Evolutionary conservation across 2,888 invertebrate genomes (phyloP).

Genomic region (Galerucella pusilla): DNA sequence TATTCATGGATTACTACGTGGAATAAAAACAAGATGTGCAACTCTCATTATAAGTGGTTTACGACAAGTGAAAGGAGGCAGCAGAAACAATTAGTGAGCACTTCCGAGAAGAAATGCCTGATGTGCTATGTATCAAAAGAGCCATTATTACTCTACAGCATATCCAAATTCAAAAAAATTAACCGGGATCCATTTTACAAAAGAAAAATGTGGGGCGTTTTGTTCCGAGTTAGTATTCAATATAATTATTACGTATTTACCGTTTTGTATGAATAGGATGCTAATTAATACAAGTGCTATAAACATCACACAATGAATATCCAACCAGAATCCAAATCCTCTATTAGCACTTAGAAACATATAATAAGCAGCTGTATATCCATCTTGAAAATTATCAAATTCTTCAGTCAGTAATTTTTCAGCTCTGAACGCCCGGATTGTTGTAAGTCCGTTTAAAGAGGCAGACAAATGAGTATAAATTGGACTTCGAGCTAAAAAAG

Average conservation of each 20-base stretch:
- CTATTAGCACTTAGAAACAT: slow-evolving; percentile 72
- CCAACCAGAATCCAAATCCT: slow-evolving; percentile 78
- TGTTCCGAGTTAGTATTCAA: too few relatives aligned
- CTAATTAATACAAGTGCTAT: slow-evolving; percentile 73
- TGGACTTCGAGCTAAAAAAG: slow-evolving; percentile 76
- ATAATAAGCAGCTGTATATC: slow-evolving; percentile 80
- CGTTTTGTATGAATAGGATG: slow-evolving; percentile 72
- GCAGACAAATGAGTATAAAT: slow-evolving; percentile 81
- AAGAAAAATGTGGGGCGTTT: too few relatives aligned
- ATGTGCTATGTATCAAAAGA: too few relatives aligned
- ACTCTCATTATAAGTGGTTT: too few relatives aligned
- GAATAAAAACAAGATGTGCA: too few relatives aligned
- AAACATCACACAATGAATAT: slow-evolving; percentile 74
- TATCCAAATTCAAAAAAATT: too few relatives aligned
- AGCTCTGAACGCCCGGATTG: slow-evolving; percentile 78
- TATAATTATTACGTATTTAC: slow-evolving; percentile 54
- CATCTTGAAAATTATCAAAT: slow-evolving; percentile 72
- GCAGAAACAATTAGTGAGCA: too few relatives aligned
- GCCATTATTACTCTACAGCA: too few relatives aligned
- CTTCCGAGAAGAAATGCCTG: too few relatives aligned
- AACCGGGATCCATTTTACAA: too few relatives aligned
- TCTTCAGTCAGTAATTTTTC: slow-evolving; percentile 70
- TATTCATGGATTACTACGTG: too few relatives aligned
- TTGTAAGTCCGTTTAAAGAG: slow-evolving; percentile 80
- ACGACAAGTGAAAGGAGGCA: too few relatives aligned